phyloP scores from a whole-genome alignment of 2,113 vertebrate genomes.

The Anthoscopus minutus region DNA sequence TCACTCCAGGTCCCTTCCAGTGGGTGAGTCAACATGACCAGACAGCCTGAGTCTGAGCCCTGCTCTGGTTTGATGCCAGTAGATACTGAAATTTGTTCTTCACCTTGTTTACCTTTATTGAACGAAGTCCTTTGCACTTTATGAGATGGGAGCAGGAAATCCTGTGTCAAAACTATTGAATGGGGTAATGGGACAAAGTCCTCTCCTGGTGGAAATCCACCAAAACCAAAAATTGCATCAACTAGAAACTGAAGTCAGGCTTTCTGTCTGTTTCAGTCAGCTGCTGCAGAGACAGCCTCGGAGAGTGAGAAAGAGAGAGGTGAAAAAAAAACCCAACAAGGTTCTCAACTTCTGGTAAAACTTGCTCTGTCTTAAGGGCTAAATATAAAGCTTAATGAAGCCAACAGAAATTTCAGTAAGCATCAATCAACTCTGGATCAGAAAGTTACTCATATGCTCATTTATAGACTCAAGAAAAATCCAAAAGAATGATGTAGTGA shows the following conservation, averaged over 20 bases:
- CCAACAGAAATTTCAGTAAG: neutral
- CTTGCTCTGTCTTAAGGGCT: neutral
- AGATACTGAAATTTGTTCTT: neutral
- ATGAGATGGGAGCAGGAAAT: neutral
- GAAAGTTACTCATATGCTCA: neutral
- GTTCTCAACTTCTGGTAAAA: neutral
- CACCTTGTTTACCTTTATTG: neutral
- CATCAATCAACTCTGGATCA: neutral
- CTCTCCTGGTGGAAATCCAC: neutral
- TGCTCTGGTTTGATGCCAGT: neutral
- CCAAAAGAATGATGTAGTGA: neutral
- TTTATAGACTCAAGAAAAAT: neutral
- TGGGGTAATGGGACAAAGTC: neutral
- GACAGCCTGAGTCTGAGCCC: neutral
- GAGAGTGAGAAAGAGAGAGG: neutral
- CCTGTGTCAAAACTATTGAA: neutral
- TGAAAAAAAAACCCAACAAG: neutral
- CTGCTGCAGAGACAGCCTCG: neutral
- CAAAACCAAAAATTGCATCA: neutral
- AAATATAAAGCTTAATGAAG: neutral
- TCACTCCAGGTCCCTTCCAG: neutral
- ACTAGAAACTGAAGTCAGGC: neutral
- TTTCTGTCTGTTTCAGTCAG: neutral
- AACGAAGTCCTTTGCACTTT: accelerated
- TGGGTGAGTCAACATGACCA: neutral